Evolutionary conservation across 2,888 invertebrate species (phyloP).

Genomic region (Mesorhabditis spiculigera): DNA sequence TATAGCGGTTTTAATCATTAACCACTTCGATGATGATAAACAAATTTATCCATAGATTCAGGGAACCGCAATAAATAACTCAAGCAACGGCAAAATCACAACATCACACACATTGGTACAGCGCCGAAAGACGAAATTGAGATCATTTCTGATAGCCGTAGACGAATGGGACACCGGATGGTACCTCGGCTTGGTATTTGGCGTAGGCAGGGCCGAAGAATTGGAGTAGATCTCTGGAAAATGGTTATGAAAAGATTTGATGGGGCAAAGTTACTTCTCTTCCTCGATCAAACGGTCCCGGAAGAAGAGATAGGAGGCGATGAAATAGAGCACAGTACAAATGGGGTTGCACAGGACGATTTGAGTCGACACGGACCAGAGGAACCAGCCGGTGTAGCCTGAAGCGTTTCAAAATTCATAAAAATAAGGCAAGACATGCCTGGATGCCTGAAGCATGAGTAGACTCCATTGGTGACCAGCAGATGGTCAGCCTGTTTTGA

Average conservation of each 20-base stretch:
- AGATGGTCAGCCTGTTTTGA: conserved; percentile 76
- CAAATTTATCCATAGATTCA: no score
- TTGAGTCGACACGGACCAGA: conserved; percentile 97
- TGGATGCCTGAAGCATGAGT: conserved; percentile 82
- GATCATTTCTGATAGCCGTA: conserved; percentile 65
- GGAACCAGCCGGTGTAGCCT: conserved; percentile 73
- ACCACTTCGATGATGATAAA: no score
- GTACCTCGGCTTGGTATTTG: conserved; percentile 77
- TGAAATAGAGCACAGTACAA: conserved; percentile 75
- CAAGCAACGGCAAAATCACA: no score
- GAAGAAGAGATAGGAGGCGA: conserved; percentile 88
- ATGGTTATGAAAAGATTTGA: conserved; percentile 3
- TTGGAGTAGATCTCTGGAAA: conserved; percentile 68
- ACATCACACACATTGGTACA: no score
- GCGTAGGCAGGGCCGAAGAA: conserved; percentile 88
- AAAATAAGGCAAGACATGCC: conserved; percentile 62
- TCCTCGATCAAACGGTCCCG: conserved; percentile 79
- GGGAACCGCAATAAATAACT: no score
- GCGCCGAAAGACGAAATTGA: not conserved
- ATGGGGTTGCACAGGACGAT: conserved; percentile 83
- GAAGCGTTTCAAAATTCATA: not conserved
- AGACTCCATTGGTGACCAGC: conserved; percentile 84
- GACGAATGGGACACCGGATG: conserved; percentile 83
- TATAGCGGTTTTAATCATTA: no score
- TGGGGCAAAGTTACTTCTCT: conserved; percentile 23